Evolutionary conservation across 2,797 vertebrate species (phyloP).

Genomic region (Sebastes steindachneri): DNA sequence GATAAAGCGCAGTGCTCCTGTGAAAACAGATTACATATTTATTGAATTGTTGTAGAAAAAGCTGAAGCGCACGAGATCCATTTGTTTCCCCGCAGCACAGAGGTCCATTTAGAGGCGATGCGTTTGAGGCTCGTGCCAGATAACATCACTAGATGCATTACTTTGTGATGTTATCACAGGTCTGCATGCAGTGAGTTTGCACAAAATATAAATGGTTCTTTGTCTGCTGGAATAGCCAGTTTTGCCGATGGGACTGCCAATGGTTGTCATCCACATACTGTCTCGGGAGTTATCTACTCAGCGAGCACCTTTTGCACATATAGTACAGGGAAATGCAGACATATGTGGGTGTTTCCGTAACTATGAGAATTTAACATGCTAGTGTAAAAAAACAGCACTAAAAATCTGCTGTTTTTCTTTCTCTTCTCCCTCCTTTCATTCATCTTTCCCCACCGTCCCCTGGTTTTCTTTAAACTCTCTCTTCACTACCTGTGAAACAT

Average conservation of each 20-base stretch:
- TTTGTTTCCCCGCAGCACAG: conserved; percentile 66
- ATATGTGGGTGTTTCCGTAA: conserved; percentile 48
- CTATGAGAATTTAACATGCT: conserved; percentile 27
- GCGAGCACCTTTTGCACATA: conserved; percentile 25
- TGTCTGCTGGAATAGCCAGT: conserved; percentile 55
- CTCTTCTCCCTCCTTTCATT: conserved; percentile 72
- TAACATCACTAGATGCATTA: conserved; percentile 83
- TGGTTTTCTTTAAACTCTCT: conserved; percentile 30
- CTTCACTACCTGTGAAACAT: conserved; percentile 52
- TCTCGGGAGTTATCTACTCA: conserved; percentile 32
- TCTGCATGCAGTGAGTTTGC: conserved; percentile 73
- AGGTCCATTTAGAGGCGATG: conserved; percentile 70
- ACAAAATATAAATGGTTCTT: conserved; percentile 59
- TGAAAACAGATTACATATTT: conserved; percentile 56
- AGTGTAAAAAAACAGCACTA: conserved; percentile 70
- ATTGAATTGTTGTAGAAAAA: conserved; percentile 44
- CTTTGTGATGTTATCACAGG: conserved; percentile 83
- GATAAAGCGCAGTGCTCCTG: conserved; percentile 51
- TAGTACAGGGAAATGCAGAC: conserved; percentile 30
- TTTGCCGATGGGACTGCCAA: conserved; percentile 21
- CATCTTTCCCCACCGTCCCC: conserved; percentile 45
- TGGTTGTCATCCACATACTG: conserved; percentile 26
- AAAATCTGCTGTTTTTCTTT: conserved; percentile 78
- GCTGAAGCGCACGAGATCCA: conserved; percentile 38
- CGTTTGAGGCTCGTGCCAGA: conserved; percentile 64